A percentile compares a stretch with the other conserved stretches of the same genome.
phyloP scores from a whole-genome alignment of 1,140 invertebrate genomes.

The Phortica variegata region DNA sequence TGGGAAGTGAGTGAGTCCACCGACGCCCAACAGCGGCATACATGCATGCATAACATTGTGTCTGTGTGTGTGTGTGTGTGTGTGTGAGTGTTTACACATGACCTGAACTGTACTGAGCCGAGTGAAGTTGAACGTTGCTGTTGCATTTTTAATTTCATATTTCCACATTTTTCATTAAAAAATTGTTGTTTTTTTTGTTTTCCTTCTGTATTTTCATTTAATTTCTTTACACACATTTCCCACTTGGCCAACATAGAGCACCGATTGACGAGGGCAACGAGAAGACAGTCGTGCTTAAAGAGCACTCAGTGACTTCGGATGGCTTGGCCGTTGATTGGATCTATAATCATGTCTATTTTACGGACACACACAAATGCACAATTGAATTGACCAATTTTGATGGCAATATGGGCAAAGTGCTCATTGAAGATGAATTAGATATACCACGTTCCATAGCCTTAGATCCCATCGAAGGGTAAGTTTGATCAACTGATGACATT shows the following conservation, averaged over 20 bases:
- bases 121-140: too few relatives aligned
- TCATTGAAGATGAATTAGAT: constrained; percentile 81
- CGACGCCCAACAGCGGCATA: not conserved
- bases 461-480: constrained; percentile 89
- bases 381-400: constrained; percentile 88
- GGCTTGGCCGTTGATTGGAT: constrained; percentile 97
- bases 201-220: not conserved
- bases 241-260: too few relatives aligned
- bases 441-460: constrained; percentile 94
- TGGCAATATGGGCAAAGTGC: constrained; percentile 83
- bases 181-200: not conserved
- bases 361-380: constrained; percentile 86
- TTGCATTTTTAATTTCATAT: too few relatives aligned
- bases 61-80: constrained; percentile 2
- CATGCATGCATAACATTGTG: too few relatives aligned
- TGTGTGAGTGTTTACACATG: too few relatives aligned
- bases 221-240: not conserved
- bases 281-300: constrained; percentile 75
- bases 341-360: constrained; percentile 96
- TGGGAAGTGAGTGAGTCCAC: not conserved
- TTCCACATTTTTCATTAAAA: not conserved
- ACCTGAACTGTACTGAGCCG: not conserved
- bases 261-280: constrained; percentile 88
- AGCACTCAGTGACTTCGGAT: constrained; percentile 85
- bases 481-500: constrained; percentile 7